Evolutionary conservation across 2,797 vertebrate genomes (phyloP).

Genomic region (Orientallactaga sibirica): DNA sequence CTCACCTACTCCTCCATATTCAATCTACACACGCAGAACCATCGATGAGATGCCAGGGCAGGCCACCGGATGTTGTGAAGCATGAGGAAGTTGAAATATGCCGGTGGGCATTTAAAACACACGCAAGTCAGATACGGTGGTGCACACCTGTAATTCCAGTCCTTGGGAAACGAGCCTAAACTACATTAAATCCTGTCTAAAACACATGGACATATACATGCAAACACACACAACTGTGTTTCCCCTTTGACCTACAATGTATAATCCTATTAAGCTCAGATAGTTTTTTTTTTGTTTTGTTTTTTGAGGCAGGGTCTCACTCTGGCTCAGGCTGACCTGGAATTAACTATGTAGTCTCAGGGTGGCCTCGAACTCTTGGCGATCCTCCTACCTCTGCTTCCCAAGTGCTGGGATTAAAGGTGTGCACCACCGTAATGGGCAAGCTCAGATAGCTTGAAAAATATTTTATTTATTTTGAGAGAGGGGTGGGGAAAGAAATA

Average conservation of each 20-base stretch:
- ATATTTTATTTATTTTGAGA: too few relatives aligned
- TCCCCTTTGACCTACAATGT: neutral
- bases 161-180: too few relatives aligned
- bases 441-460: too few relatives aligned
- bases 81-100: constrained; percentile 12
- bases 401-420: too few relatives aligned
- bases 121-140: neutral
- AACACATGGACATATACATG: neutral
- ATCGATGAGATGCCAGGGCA: neutral
- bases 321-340: too few relatives aligned
- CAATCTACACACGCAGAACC: neutral
- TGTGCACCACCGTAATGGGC: too few relatives aligned
- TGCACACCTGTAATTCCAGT: neutral
- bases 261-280: neutral
- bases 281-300: neutral
- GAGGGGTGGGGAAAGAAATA: too few relatives aligned
- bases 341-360: too few relatives aligned
- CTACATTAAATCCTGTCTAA: too few relatives aligned
- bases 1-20: neutral
- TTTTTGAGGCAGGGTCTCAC: too few relatives aligned
- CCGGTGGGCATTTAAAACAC: neutral
- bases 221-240: neutral
- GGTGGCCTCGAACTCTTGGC: too few relatives aligned
- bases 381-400: too few relatives aligned
- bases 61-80: neutral